A percentile compares a stretch with the other conserved stretches of the same genome.
Conservation (phyloP, 2,113 vertebrate species). For the Pteronura brasiliensis region DNA sequence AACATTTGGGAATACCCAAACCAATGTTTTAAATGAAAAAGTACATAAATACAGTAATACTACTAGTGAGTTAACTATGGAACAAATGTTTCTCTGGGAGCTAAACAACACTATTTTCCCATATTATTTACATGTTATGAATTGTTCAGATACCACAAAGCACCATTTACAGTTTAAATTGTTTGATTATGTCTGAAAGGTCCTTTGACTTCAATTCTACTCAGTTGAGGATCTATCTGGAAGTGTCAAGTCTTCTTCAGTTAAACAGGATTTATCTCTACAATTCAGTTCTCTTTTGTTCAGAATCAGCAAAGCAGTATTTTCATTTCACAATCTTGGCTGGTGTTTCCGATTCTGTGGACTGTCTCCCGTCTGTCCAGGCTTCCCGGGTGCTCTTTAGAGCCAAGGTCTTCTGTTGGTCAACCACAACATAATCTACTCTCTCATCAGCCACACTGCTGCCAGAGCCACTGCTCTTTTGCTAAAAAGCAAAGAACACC, state of each 20-base stretch:
- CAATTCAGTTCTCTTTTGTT: background rate
- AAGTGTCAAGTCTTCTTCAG: conserved; percentile 23
- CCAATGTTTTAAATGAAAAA: conserved; percentile 83
- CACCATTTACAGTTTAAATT: conserved; percentile 68
- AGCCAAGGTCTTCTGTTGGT: conserved; percentile 96
- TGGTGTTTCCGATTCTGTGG: conserved; percentile 93
- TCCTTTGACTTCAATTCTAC: conserved; percentile 56
- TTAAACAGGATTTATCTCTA: background rate
- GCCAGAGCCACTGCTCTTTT: conserved; percentile 93
- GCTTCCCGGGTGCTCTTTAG: conserved; percentile 96
- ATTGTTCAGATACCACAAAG: conserved; percentile 78
- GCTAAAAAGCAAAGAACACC: conserved; percentile 80
- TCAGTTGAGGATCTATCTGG: background rate
- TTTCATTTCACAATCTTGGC: conserved; percentile 93
- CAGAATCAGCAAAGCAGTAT: background rate
- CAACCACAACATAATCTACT: conserved; percentile 98
- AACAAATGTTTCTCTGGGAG: conserved; percentile 77
- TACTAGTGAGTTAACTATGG: conserved; percentile 82
- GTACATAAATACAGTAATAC: conserved; percentile 88
- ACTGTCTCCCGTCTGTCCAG: conserved; percentile 97
- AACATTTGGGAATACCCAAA: conserved; percentile 78
- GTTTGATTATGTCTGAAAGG: conserved; percentile 47
- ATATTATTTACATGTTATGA: conserved; percentile 81
- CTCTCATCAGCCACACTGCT: conserved; percentile 93
- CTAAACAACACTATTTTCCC: conserved; percentile 76